A percentile compares a stretch with the other conserved stretches of the same genome.
Conservation (phyloP, 2,797 vertebrate species). For the Rachycentron canadum region DNA sequence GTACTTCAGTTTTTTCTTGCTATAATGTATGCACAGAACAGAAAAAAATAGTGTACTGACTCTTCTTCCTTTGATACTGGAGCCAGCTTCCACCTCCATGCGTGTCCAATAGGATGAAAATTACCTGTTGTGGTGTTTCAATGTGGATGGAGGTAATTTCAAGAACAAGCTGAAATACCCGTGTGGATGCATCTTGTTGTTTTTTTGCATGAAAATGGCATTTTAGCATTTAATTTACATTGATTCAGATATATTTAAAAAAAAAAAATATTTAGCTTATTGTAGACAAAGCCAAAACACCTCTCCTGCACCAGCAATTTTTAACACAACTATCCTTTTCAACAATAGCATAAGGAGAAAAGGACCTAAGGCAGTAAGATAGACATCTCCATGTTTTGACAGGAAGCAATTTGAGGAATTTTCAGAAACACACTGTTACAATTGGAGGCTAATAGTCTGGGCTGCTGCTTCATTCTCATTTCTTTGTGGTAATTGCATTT, state of each 20-base stretch:
- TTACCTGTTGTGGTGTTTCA: background rate
- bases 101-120: background rate
- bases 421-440: background rate
- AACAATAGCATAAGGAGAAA: background rate
- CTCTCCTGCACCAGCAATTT: background rate
- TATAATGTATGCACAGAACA: background rate
- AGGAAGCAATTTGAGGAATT: slow-evolving; percentile 6
- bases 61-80: background rate
- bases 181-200: background rate
- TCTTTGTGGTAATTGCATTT: slow-evolving; percentile 10
- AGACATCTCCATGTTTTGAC: background rate
- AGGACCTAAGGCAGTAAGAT: background rate
- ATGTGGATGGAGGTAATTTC: background rate
- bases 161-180: background rate
- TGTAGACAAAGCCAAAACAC: background rate
- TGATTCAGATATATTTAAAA: too few species aligned
- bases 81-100: background rate
- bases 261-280: background rate
- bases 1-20: background rate
- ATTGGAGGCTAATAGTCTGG: background rate
- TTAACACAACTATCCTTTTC: background rate
- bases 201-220: background rate
- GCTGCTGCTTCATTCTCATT: background rate
- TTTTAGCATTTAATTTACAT: background rate
- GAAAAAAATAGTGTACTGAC: background rate